Evolutionary conservation across 2,888 invertebrate genomes (phyloP).

Genomic region (Eremobia ochroleuca): DNA sequence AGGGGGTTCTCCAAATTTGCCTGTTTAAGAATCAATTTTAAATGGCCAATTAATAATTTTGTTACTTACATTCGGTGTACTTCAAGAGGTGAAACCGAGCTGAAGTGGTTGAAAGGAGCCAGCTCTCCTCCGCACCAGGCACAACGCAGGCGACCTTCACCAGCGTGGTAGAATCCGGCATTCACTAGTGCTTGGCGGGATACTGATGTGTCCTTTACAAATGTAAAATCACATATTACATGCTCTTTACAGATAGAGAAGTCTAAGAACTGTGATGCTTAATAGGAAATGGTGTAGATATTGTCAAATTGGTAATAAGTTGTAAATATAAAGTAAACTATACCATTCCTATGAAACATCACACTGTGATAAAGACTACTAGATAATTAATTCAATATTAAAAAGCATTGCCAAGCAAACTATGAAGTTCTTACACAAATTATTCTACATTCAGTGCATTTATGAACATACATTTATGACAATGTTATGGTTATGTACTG

Average conservation of each 20-base stretch:
- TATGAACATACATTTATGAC: slow-evolving; percentile 26
- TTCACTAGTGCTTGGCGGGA: slow-evolving; percentile 94
- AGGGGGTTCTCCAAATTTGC: too few species aligned
- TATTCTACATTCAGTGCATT: slow-evolving; percentile 32
- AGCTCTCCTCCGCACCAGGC: slow-evolving; percentile 95
- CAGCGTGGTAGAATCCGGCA: slow-evolving; percentile 96
- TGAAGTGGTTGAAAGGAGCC: slow-evolving; percentile 92
- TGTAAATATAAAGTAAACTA: neutral
- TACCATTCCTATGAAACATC: slow-evolving; percentile 12
- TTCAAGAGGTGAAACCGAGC: slow-evolving; percentile 92
- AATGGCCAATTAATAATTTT: too few species aligned
- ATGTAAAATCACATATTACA: neutral
- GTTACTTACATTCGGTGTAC: slow-evolving; percentile 92
- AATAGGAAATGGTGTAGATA: neutral
- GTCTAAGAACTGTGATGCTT: slow-evolving; percentile 10
- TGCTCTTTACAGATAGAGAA: too few species aligned
- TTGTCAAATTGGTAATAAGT: neutral
- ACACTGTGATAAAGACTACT: neutral
- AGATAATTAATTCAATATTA: slow-evolving; percentile 1
- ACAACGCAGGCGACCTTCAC: slow-evolving; percentile 93
- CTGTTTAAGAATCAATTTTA: too few species aligned
- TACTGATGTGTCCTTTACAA: slow-evolving; percentile 86
- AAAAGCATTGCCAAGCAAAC: slow-evolving; percentile 40
- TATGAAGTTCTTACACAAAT: slow-evolving; percentile 16
- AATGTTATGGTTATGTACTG: slow-evolving; percentile 10